phyloP scores from a whole-genome alignment of 2,888 invertebrate species.

The Antitype chi region DNA sequence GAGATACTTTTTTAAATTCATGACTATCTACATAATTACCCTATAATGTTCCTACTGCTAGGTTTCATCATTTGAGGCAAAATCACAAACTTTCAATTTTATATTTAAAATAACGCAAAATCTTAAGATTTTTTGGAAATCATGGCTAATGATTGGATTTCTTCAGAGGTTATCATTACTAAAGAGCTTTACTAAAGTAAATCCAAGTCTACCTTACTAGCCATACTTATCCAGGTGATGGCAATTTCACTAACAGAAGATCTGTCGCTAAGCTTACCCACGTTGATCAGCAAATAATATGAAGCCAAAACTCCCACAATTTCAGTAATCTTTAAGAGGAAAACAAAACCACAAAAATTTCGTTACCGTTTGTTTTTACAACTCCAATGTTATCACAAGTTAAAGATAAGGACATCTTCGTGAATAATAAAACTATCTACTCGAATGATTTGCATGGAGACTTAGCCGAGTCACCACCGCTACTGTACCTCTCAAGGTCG shows the following conservation, averaged over 20 bases:
- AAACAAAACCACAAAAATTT: constrained; percentile 1
- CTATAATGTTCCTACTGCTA: too few relatives aligned
- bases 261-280: background rate
- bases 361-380: background rate
- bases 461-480: constrained; percentile 32
- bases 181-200: background rate
- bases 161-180: too few relatives aligned
- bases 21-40: too few relatives aligned
- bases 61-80: too few relatives aligned
- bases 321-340: background rate
- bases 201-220: too few relatives aligned
- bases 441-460: constrained; percentile 36
- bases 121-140: too few relatives aligned
- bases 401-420: constrained; percentile 35
- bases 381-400: constrained; percentile 27
- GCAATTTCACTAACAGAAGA: background rate
- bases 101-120: too few relatives aligned
- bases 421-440: constrained; percentile 33
- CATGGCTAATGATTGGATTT: too few relatives aligned
- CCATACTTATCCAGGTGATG: too few relatives aligned
- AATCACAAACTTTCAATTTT: too few relatives aligned
- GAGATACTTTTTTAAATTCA: too few relatives aligned
- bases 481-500: constrained; percentile 51
- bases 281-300: background rate
- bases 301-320: background rate